Conservation (phyloP, 1,140 invertebrate species). For the Atta texana region DNA sequence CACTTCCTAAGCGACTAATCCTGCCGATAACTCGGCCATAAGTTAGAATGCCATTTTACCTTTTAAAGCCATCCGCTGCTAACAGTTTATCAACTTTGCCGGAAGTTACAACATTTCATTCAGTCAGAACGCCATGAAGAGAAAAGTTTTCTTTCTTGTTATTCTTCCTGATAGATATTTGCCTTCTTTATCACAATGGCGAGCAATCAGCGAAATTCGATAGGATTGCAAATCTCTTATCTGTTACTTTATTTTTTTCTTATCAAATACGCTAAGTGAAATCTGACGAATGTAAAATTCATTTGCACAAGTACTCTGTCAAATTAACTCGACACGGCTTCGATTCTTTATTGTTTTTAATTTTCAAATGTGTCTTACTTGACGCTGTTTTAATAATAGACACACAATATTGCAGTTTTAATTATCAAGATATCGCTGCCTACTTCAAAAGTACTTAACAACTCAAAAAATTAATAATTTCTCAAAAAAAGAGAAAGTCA, state of each 20-base stretch:
- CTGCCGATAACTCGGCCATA: slow-evolving; percentile 27
- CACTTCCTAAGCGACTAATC: slow-evolving; percentile 37
- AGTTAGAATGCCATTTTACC: slow-evolving; percentile 22
- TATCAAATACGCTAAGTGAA: background rate
- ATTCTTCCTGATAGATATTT: slow-evolving; percentile 22
- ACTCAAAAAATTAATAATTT: too few species aligned
- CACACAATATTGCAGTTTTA: background rate
- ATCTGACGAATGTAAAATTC: background rate
- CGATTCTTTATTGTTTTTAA: background rate
- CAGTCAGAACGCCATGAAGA: slow-evolving; percentile 3
- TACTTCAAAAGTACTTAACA: too few species aligned
- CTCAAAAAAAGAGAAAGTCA: too few species aligned
- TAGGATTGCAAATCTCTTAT: slow-evolving; percentile 14
- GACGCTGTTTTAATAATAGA: background rate
- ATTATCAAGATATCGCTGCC: background rate
- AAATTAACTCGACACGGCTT: slow-evolving; percentile 3
- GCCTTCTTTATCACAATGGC: slow-evolving; percentile 38
- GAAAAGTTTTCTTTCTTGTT: slow-evolving; percentile 23
- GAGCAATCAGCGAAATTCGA: slow-evolving; percentile 10
- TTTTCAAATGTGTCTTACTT: background rate
- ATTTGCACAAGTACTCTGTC: background rate
- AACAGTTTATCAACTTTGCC: slow-evolving; percentile 36
- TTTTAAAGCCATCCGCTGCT: background rate
- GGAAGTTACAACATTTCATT: slow-evolving; percentile 29
- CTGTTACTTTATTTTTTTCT: slow-evolving; percentile 25